A percentile compares a stretch with the other conserved stretches of the same genome.
Conservation (phyloP, 2,113 vertebrate species). For the Poeciliopsis turrubarensis region DNA sequence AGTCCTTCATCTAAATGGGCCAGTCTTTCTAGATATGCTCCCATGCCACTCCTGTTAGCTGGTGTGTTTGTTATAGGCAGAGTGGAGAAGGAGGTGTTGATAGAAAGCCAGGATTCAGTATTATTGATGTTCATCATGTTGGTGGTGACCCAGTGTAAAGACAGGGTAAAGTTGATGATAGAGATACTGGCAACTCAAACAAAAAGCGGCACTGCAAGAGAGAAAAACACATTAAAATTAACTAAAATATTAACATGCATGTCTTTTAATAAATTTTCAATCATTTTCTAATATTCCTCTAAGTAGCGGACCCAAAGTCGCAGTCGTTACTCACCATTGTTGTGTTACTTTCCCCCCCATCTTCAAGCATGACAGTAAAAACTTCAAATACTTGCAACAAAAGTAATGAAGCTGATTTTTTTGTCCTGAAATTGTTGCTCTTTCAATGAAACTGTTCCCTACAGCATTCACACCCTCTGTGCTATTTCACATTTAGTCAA, state of each 20-base stretch:
- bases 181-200: not conserved
- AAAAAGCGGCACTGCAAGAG: slow-evolving; percentile 19
- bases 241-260: not conserved
- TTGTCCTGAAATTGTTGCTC: too few species aligned
- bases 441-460: too few species aligned
- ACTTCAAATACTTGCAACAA: not conserved
- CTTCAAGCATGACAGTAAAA: not conserved
- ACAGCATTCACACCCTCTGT: too few species aligned
- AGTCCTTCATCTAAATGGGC: slow-evolving; percentile 86
- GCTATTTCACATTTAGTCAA: not conserved
- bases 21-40: slow-evolving; percentile 83
- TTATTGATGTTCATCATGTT: slow-evolving; percentile 51
- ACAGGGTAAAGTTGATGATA: not conserved
- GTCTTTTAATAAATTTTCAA: not conserved
- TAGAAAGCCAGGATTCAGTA: slow-evolving; percentile 52
- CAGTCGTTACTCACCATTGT: not conserved
- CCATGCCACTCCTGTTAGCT: slow-evolving; percentile 62
- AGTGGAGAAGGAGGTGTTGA: slow-evolving; percentile 65
- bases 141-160: not conserved
- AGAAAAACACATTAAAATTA: slow-evolving; percentile 17
- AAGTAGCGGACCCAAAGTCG: not conserved
- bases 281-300: not conserved
- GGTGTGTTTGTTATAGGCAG: slow-evolving; percentile 10
- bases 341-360: not conserved
- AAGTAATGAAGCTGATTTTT: too few species aligned